These are phyloP conservation scores for Megalopta genalis DNA, from an alignment of 1,140 invertebrate genomes.

Conservation along the genomic window DNA sequence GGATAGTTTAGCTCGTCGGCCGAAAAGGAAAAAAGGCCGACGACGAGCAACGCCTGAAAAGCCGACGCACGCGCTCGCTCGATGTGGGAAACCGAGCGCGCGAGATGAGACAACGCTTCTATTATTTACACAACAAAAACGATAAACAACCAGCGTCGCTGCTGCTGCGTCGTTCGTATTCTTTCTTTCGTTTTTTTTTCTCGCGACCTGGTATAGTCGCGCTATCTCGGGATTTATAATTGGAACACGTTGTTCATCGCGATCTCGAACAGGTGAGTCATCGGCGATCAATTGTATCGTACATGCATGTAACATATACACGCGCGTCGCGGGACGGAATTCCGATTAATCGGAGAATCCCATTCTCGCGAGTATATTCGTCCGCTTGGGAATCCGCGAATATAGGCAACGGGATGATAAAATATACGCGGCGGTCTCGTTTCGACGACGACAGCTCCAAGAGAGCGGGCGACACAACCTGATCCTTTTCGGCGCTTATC, in stretches of 20 bases:
- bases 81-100: not conserved
- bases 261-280: not conserved
- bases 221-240: not conserved
- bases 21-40: not conserved
- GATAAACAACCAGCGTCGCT: no score
- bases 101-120: not conserved
- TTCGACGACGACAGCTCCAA: no score
- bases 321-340: not conserved
- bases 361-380: not conserved
- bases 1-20: slow-evolving; percentile 7
- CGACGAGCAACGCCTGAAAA: not conserved
- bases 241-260: not conserved
- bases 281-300: no score
- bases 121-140: not conserved
- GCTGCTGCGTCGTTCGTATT: no score
- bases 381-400: no score
- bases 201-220: no score
- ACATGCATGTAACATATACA: no score
- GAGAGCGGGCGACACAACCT: no score
- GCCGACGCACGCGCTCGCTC: not conserved
- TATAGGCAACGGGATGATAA: no score
- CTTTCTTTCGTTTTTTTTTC: no score
- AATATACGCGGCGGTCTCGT: no score
- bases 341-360: not conserved
- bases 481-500: no score